Base-by-base conservation (phyloP, 2,888 invertebrate species). In the Apantesis nais region DNA sequence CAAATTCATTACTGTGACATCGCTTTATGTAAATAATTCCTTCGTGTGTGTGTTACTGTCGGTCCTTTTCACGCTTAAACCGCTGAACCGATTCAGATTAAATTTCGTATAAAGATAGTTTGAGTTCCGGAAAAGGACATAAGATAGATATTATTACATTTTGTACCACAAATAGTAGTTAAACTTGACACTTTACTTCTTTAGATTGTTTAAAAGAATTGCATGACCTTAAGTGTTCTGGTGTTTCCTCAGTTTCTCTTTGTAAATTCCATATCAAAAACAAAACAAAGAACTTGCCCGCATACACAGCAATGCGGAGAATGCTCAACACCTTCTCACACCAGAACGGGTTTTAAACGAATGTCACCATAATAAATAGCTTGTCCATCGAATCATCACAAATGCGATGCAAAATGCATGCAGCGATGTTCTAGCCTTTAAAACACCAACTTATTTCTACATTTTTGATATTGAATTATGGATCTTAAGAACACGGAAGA, bases 371-470 rank as follows among this genome's bases (percentile, higher is more conserved):
- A 83, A 87, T 89, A 89, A 87, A 89, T 87, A 85, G 83, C 82
- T 79, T 84, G 86, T 78, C 78, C 88, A 85, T 84, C 86, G 86
- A 83, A 85, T 85, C 86, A 82, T 88, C 85, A 86, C 88, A 85
- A 88, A 86, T 83, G 84, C 84, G 83, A 88, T 88, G 88, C 83
- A 88, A 88, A 89, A 89, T 88, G 86, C 86, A 89, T 85, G 85
- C 84, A 80, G 81, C 88, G 80, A 83, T 86, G 84, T 86, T 86
- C 86, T 78, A 80, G 80, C 79, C 79, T 82, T 84, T 83, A 82
- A 75, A 81, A 79, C 73, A 75, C 58, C 25, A 67, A 55, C 39
- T 31, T 63, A 37, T 14, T 58, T 11, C 0, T 60, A 66, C 44
- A 44, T 34, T 39, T 39, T 7, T 31, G 44, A 11, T n/a, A 48